Conservation (phyloP, 1,140 invertebrate genomes). For the Zaprionus kolodkinae region DNA sequence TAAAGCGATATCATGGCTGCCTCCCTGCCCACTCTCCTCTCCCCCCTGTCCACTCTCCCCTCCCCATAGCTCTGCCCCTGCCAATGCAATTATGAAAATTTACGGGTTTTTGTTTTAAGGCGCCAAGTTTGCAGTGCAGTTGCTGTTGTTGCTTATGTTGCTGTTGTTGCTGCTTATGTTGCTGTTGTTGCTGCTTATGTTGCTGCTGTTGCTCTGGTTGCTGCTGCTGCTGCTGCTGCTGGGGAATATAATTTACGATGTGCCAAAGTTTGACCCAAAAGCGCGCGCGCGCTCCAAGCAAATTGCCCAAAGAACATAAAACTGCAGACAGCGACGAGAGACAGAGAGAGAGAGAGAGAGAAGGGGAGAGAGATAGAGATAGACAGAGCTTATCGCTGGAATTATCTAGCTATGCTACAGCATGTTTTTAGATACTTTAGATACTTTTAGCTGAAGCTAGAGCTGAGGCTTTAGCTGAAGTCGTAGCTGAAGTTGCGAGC, state of each 20-base stretch:
- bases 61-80: background rate
- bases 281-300: constrained; percentile 22
- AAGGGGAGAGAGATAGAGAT: too few species aligned
- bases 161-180: constrained; percentile 38
- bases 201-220: constrained; percentile 23
- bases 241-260: constrained; percentile 69
- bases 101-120: constrained; percentile 70
- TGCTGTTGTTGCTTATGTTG: constrained; percentile 24
- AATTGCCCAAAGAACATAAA: constrained; percentile 39
- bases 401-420: background rate
- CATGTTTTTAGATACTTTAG: background rate
- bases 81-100: constrained; percentile 80
- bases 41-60: background rate
- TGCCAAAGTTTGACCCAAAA: constrained; percentile 64
- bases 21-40: background rate
- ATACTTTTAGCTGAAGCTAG: background rate
- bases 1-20: constrained; percentile 34
- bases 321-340: constrained; percentile 19
- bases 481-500: background rate
- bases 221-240: constrained; percentile 36
- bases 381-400: constrained; percentile 1
- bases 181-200: constrained; percentile 29
- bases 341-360: background rate
- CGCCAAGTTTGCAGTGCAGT: constrained; percentile 37
- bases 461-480: constrained; percentile 4